Evolutionary conservation across 2,113 vertebrate species (phyloP), one percentile per base, ranked within the genome.

Genomic region (Nothobranchius kuhntae): DNA sequence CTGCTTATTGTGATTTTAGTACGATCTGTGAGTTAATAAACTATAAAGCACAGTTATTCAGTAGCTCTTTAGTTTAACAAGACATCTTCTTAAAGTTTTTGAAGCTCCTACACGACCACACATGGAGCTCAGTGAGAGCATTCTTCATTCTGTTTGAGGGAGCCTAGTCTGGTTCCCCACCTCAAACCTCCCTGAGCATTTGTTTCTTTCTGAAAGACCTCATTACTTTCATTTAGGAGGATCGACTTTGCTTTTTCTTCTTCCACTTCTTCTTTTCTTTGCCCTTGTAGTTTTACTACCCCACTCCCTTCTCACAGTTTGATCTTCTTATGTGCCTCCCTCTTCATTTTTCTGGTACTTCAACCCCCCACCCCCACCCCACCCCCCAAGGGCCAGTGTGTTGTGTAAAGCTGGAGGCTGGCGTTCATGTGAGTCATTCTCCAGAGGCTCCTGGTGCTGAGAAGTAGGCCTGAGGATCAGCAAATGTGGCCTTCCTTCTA

Each of bases 401-500:
- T 65, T 81, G 77, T 75, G 36, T 30, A 30, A 30, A 30, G 30
- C 4, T 59, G 14, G 42, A 51, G 63, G 59, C 68, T 58, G 65
- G 73, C 52, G 10, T 71, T 56, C 63, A 42, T 69, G 71, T 11
- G 62, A 10, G 62, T 56, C 44, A 53, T 79, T 54, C 78, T 82
- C 83, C 61, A 67, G 71, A 79, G 69, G 74, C 70, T 77, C 68
- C 68, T 71, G 65, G 54, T 75, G 65, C 55, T 12, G 68, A 30
- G 30, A 30, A 30, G 30, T 30, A 71, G 79, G 59, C 69, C 74
- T 68, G 71, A 83, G 77, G 79, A 83, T 82, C 83, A 90, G 21
- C 83, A 86, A 84, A 79, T 81, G 78, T 88, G 83, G 82, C 85
- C 68, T 75, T 73, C 58, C 53, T 21, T 46, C 55, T 61, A 53